Evolutionary conservation across 2,797 vertebrate species (phyloP), one percentile per base, ranked within the genome.

Genomic region (Capromys pilorides): DNA sequence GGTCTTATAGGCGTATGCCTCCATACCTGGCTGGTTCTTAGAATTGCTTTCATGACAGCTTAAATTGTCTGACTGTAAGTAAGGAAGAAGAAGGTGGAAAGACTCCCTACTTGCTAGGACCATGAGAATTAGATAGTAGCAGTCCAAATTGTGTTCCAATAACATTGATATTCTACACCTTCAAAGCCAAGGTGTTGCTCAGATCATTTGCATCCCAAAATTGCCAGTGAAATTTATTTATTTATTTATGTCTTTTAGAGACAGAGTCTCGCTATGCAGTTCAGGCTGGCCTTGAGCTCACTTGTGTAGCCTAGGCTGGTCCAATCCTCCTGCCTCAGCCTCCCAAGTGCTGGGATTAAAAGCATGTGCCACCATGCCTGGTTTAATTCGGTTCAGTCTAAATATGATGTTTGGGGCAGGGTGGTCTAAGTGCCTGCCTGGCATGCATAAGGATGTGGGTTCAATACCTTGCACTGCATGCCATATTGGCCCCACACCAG

Each of bases 161-260:
- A 84, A 41, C 14, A 45, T 78, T 93, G 19, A 1, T 92, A 18
- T 31, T 81, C 28, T 49, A 51, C 2, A 51, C 21, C 90, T 84
- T 83, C 82, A 90, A 82, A 83, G 31, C 24, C 75, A 75, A 69
- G 33, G 9, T 87, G 16, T 90, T 87, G 54, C 73, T 97, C 49
- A 67, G 14, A 87, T 28, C 33, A 71, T 33, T 87, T 18, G 19
- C 71, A 89, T 95, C 78, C 54, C 19, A 95, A 2, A 14, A 54
- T 49, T 77, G 59, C 51, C 8, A 83, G 18, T 2, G 8, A 80
- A 67, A 19, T 61, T 71, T 45, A 45, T 45, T 45, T 8, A 45
- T 45, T 45, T 45, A 45, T 45, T 45, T 45, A 45, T 45, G 45
- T 45, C 8, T 45, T 45, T 45, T 45, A n/a, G 45, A 45, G 4